Conservation (phyloP, 2,113 vertebrate species). For the Rhabdomys dilectus region DNA sequence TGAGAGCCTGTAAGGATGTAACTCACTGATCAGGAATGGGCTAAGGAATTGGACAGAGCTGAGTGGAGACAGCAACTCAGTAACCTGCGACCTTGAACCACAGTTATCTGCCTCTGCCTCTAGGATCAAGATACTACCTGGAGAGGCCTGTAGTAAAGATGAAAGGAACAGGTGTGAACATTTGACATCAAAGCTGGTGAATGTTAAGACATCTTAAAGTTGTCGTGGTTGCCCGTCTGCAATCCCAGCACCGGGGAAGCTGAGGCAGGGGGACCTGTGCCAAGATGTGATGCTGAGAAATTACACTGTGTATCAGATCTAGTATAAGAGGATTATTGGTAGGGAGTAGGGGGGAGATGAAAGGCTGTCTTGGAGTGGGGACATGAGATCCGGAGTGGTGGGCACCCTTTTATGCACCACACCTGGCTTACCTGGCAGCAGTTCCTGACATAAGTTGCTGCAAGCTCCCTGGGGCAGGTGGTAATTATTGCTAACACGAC, state of each 20-base stretch:
- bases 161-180: background rate
- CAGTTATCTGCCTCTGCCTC: background rate
- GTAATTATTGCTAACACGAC: background rate
- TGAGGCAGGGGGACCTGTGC: background rate
- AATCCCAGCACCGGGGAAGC: background rate
- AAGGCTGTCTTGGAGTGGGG: background rate
- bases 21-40: background rate
- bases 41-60: background rate
- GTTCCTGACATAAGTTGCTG: background rate
- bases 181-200: background rate
- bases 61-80: background rate
- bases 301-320: background rate
- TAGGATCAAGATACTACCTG: background rate
- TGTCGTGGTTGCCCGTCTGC: background rate
- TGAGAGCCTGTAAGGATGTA: background rate
- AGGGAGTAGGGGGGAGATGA: too few species aligned
- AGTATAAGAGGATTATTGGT: background rate
- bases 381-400: background rate
- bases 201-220: background rate
- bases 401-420: background rate
- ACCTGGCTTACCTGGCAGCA: background rate
- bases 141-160: background rate
- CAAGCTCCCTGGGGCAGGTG: background rate
- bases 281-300: background rate
- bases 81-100: background rate